phyloP scores from a whole-genome alignment of 2,113 vertebrate species.

The Neogale vison region DNA sequence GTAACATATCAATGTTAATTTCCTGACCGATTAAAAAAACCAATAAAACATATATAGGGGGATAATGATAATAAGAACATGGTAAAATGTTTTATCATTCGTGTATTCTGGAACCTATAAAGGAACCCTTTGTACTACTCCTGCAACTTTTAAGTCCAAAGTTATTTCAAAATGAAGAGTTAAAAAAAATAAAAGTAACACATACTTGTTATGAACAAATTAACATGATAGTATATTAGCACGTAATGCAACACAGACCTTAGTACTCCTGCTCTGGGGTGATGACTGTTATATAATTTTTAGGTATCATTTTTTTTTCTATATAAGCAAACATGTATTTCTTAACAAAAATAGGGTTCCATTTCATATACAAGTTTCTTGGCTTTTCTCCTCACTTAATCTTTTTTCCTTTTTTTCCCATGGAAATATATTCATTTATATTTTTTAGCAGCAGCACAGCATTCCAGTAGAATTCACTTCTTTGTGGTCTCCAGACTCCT shows the following conservation, averaged over 20 bases:
- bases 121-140: not conserved
- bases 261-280: not conserved
- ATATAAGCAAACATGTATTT: not conserved
- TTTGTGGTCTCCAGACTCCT: not conserved
- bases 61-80: not conserved
- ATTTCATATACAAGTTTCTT: not conserved
- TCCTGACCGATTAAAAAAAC: not conserved
- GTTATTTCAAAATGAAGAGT: constrained; percentile 19
- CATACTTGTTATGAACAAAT: not conserved
- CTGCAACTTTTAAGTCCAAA: constrained; percentile 19
- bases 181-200: constrained; percentile 12
- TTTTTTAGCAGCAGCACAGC: not conserved
- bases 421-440: not conserved
- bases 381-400: not conserved
- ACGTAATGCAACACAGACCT: not conserved
- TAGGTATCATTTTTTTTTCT: not conserved
- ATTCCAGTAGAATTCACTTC: not conserved
- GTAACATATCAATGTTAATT: not conserved
- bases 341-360: constrained; percentile 23
- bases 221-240: not conserved
- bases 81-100: constrained; percentile 35
- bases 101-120: not conserved
- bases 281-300: not conserved
- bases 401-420: not conserved
- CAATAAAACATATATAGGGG: not conserved